Base-by-base conservation (phyloP, 2,113 vertebrate genomes). In the Cyanoderma ruficeps region DNA sequence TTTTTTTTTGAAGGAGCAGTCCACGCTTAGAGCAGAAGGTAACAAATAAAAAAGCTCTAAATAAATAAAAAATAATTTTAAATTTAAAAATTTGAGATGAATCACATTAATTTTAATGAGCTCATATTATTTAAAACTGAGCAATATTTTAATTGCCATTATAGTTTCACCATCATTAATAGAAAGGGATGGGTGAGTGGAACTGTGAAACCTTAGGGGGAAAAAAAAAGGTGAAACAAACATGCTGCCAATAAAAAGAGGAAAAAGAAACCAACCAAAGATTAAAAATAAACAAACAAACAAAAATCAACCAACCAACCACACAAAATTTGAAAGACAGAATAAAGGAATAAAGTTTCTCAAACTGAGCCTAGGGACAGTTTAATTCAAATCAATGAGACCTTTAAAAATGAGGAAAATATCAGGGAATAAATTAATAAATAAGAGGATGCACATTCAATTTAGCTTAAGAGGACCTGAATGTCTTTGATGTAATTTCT, bases 251-350 rank as follows among this genome's bases (percentile, higher is more conserved):
- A 18, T 2, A 1, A 72, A 53, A 46, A 35, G 20, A 44, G 23
- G 9, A 4, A 23, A 24, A 53, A 53, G 39, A 53, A 30, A 11
- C 47, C 11, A 53, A 10, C 2, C 8, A 67, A n/a, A 52, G 15
- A 25, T 50, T 9, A 46, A 46, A 30, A 41, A 9, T 1, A 50
- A 22, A 33, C 47, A 49, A 49, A 14, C 25, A 15, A 44, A 21
- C 47, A 7, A 23, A 24, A 49, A 35, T 1, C 11, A 31, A 28
- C 10, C 8, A 37, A 47, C 2, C 13, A 44, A 37, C 0, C 11
- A 55, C 44, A 1, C 4, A 75, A 30, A 65, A n/a, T 56, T 24
- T 49, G 20, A 49, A n/a, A 75, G 41, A n/a, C 4, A 41, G 19
- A 56, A 57, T 16, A 41, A 49, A 35, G 10, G 10, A 75, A 75